These are phyloP conservation scores for Pristionchus arcanus DNA, from an alignment of 2,888 invertebrate genomes.

Conservation along the genomic window DNA sequence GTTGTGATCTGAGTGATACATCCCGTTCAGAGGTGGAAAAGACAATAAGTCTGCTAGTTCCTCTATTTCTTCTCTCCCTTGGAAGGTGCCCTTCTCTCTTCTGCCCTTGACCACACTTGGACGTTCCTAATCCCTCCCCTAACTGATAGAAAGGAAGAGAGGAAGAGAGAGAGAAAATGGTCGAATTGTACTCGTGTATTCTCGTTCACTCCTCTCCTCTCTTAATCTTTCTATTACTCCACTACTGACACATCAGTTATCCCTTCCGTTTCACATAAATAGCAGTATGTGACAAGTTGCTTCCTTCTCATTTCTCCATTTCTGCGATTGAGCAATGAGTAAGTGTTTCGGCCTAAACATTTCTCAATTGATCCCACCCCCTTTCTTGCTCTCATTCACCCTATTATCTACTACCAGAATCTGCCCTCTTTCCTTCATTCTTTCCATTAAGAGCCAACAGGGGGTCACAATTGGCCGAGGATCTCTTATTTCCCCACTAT, in stretches of 20 bases:
- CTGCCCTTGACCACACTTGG: conserved; percentile 9
- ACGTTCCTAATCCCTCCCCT: conserved; percentile 7
- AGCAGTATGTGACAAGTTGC: not conserved
- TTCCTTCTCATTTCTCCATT: not conserved
- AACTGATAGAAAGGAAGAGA: not conserved
- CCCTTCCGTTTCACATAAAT: not conserved
- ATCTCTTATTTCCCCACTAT: not conserved
- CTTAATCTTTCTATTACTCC: not conserved
- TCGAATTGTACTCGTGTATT: not conserved
- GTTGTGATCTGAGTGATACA: not conserved
- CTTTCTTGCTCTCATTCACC: not conserved
- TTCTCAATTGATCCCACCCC: not conserved
- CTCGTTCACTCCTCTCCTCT: not conserved
- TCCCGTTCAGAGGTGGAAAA: not conserved
- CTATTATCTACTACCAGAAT: not conserved
- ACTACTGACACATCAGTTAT: conserved; percentile 2
- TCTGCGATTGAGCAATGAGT: not conserved
- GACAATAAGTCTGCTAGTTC: not conserved
- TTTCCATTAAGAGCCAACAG: not conserved
- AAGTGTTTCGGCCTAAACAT: not conserved
- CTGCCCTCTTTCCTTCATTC: conserved; percentile 2
- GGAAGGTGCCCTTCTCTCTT: not conserved
- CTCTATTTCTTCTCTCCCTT: not conserved
- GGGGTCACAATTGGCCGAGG: not conserved
- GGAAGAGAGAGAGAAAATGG: not conserved